phyloP scores from a whole-genome alignment of 2,888 invertebrate genomes.

The Carcina quercana region DNA sequence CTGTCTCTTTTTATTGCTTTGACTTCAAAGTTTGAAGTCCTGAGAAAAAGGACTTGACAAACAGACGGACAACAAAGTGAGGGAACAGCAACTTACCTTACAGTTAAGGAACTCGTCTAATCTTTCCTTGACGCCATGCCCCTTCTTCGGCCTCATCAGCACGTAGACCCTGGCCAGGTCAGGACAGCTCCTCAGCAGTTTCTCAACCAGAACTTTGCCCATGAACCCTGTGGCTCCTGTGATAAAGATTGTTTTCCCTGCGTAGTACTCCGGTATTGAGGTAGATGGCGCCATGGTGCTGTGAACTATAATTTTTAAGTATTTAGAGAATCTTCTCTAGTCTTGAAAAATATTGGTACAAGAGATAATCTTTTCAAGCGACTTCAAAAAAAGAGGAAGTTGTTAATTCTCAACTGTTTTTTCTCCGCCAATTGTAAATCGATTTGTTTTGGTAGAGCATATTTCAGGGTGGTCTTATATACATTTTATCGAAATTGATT shows the following conservation, averaged over 20 bases:
- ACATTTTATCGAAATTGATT: no score
- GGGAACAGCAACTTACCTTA: slow-evolving; percentile 53
- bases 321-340: no score
- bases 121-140: slow-evolving; percentile 75
- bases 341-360: no score
- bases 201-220: slow-evolving; percentile 81
- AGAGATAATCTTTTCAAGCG: no score
- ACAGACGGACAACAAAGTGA: no score
- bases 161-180: slow-evolving; percentile 79
- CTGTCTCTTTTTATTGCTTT: not conserved
- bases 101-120: slow-evolving; percentile 73
- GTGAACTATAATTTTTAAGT: not conserved
- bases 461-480: no score
- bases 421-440: no score
- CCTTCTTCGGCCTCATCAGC: slow-evolving; percentile 82
- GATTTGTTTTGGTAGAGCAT: no score
- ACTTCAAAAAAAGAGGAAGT: no score
- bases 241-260: slow-evolving; percentile 78
- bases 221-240: slow-evolving; percentile 78
- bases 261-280: slow-evolving; percentile 72
- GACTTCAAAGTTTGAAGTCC: no score
- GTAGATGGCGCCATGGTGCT: slow-evolving; percentile 22
- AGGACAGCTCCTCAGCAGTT: slow-evolving; percentile 82
- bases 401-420: no score
- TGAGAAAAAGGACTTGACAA: no score